Base-by-base conservation (phyloP, 1,140 invertebrate genomes). In the Microplitis mediator region DNA sequence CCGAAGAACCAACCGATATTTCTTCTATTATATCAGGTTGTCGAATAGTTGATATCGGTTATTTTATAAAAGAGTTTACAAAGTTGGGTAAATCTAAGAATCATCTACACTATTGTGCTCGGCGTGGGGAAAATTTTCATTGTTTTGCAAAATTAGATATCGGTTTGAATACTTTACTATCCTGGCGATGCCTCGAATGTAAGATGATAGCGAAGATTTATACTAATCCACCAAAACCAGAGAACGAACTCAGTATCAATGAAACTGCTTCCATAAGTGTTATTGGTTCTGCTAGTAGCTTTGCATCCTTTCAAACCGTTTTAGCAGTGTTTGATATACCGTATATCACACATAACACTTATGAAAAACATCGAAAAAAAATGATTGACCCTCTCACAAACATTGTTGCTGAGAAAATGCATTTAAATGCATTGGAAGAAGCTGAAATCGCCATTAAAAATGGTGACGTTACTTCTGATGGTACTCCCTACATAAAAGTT, bases 401-500 rank as follows among this genome's bases (percentile, higher is more conserved):
- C 73, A 64, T 72, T 61, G 75, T 76, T 64, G 34, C 64, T 13
- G 8, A 68, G 3, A 8, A 39, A 39, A 39, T 39, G 36, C 36
- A 39, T 3, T n/a, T 63, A 61, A 50, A 77, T 77, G 78, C 23
- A 56, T 13, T 70, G 74, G 76, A 79, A 67, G 79, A 84, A 73
- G 73, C 52, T 67, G 58, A 63, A 34, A 74, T 79, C 60, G 82
- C 81, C 8, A 75, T 74, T 62, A 65, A 78, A 69, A 56, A 67
- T 3, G 78, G 78, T 31, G 75, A 84, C 52, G 69, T 85, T 50
- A 73, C 77, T 14, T 77, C 36, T 8, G 36, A 84, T 32, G 84
- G 82, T 63, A 69, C 79, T 39, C 82, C 83, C 4, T 74, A 77
- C 39, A 79, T 86, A 31, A 77, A 77, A 23, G 83, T 84, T 14